Conservation (phyloP, 2,888 invertebrate genomes). For the Hymenopus coronatus region DNA sequence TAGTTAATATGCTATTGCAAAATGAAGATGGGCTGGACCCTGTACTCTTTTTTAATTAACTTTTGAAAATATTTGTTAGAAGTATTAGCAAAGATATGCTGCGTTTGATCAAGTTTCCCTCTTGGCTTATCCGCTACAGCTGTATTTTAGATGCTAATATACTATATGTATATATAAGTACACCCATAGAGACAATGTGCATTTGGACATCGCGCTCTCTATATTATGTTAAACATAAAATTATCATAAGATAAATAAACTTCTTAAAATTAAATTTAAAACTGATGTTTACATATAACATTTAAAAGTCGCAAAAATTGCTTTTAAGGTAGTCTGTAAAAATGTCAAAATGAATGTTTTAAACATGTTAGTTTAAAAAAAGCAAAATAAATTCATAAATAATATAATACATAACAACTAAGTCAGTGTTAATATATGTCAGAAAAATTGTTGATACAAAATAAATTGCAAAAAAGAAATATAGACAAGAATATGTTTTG, state of each 20-base stretch:
- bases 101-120: not conserved
- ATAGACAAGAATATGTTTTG: slow-evolving; percentile 12
- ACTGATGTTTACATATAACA: slow-evolving; percentile 7
- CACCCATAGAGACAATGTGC: not conserved
- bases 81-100: not conserved
- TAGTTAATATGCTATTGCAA: not conserved
- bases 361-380: slow-evolving; percentile 16
- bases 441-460: slow-evolving; percentile 6
- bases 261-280: slow-evolving; percentile 14
- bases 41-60: not conserved
- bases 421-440: slow-evolving; percentile 17
- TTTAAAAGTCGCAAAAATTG: slow-evolving; percentile 9
- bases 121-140: slow-evolving; percentile 6
- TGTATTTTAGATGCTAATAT: not conserved
- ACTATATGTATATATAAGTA: not conserved
- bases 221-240: slow-evolving; percentile 14
- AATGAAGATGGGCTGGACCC: slow-evolving; percentile 7
- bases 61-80: slow-evolving; percentile 1
- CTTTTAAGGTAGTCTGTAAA: slow-evolving; percentile 16
- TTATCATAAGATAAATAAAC: slow-evolving; percentile 14
- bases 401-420: slow-evolving; percentile 14
- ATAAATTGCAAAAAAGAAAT: not conserved
- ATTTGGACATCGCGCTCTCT: not conserved
- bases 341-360: slow-evolving; percentile 2
- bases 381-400: slow-evolving; percentile 4